Evolutionary conservation across 2,113 vertebrate genomes (phyloP), one percentile per base, ranked within the genome.

Genomic region (Ciconia maguari): DNA sequence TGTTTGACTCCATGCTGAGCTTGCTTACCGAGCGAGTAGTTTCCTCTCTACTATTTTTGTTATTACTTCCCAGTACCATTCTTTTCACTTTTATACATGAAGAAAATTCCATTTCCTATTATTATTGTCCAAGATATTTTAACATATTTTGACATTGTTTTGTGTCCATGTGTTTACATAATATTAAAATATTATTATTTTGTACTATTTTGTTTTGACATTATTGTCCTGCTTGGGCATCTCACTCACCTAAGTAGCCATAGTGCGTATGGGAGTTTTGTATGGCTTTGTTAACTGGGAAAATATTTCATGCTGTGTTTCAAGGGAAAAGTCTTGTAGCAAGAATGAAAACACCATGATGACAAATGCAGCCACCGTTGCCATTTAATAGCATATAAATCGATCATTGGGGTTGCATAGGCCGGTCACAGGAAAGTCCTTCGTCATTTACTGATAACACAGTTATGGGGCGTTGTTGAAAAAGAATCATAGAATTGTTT

Each of bases 171-270:
- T 92, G 78, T 96, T 95, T 91, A 94, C 95, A 96, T 95, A 94
- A 96, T 96, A 98, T 98, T 98, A 98, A 98, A 98, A 94, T 95
- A 95, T 74, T 90, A 65, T 97, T 98, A 74, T 98, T 98, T 97
- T 98, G 81, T 98, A 94, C 92, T 86, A 80, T 96, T 93, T 96
- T 95, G 95, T 87, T 98, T 97, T 94, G 92, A 87, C 91, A 96
- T 98, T 97, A 69, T 97, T 98, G 58, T 96, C 88, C 71, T 71
- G 83, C 95, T 94, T 82, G 93, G 90, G 80, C 88, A 97, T 90
- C 78, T 97, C 94, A 92, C 97, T 93, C 97, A 75, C 83, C 94
- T 71, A 55, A 72, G 60, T 14, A 83, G 69, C 22, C 80, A 52
- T 54, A 60, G 54, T 46, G 27, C 58, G 29, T 41, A 24, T 17